Conservation (phyloP, 2,113 vertebrate genomes). For the Anarrhichthys ocellatus region DNA sequence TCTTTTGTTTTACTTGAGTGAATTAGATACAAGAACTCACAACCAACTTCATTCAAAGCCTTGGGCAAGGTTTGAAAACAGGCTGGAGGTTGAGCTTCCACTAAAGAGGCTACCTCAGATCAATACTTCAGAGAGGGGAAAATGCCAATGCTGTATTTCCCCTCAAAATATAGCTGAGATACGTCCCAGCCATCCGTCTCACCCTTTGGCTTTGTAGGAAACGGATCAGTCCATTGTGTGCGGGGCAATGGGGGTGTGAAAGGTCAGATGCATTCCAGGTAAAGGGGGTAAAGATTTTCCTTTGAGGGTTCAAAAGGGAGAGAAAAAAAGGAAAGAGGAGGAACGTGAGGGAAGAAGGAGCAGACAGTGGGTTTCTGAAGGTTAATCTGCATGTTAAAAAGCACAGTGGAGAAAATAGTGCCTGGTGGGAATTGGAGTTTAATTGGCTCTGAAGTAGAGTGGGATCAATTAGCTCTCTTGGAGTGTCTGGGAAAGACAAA, state of each 20-base stretch:
- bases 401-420: slow-evolving; percentile 59
- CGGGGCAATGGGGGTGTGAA: slow-evolving; percentile 19
- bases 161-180: slow-evolving; percentile 31
- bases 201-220: slow-evolving; percentile 35
- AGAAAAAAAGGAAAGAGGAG: neutral
- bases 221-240: slow-evolving; percentile 46
- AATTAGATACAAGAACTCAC: neutral
- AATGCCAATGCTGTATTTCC: slow-evolving; percentile 26
- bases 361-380: slow-evolving; percentile 32
- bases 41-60: slow-evolving; percentile 4
- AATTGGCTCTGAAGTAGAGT: slow-evolving; percentile 71
- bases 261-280: slow-evolving; percentile 41
- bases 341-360: neutral
- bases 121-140: slow-evolving; percentile 46
- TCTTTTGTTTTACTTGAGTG: neutral
- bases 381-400: slow-evolving; percentile 73
- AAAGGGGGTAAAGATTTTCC: slow-evolving; percentile 15
- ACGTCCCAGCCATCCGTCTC: slow-evolving; percentile 37
- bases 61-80: slow-evolving; percentile 6
- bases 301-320: slow-evolving; percentile 13
- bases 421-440: slow-evolving; percentile 76
- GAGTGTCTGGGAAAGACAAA: slow-evolving; percentile 40
- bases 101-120: slow-evolving; percentile 36
- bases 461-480: slow-evolving; percentile 66
- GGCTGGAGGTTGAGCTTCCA: slow-evolving; percentile 28